Percentiles rank a stretch among this genome's conserved stretches.
Conservation (phyloP, 1,140 invertebrate species). For the Temnothorax curvispinosus region DNA sequence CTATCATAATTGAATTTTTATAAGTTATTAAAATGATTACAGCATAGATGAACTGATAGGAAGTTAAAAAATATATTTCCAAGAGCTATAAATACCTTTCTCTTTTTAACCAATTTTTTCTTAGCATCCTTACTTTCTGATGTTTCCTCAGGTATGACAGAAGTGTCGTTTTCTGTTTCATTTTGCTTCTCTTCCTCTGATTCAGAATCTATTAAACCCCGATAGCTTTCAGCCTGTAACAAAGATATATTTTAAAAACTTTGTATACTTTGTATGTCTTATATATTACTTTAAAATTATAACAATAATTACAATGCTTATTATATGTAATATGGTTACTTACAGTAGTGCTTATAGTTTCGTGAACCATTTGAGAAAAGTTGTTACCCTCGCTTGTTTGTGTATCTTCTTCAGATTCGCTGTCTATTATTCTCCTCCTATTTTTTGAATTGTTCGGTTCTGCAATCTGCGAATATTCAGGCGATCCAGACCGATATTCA, state of each 20-base stretch:
- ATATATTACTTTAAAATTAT: not conserved
- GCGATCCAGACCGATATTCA: not conserved
- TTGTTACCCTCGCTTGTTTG: not conserved
- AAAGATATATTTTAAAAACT: conserved; percentile 8
- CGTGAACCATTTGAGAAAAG: not conserved
- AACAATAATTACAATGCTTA: not conserved
- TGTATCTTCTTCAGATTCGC: conserved; percentile 65
- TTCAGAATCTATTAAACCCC: conserved; percentile 63
- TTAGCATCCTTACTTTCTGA: conserved; percentile 25
- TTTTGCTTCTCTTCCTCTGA: conserved; percentile 57
- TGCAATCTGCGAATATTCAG: not conserved
- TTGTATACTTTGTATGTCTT: not conserved
- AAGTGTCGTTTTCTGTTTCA: not conserved
- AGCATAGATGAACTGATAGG: not conserved
- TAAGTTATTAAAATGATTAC: too few species aligned
- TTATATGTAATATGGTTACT: not conserved
- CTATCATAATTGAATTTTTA: too few species aligned
- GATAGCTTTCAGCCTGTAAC: conserved; percentile 27
- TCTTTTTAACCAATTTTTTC: conserved; percentile 36
- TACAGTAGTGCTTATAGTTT: not conserved
- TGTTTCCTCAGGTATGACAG: not conserved
- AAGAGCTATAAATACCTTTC: conserved; percentile 51
- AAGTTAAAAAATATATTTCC: not conserved
- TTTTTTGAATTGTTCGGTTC: conserved; percentile 30
- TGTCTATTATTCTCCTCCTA: conserved; percentile 59